Base-by-base conservation (phyloP, 2,888 invertebrate species). In the Tachina fera region DNA sequence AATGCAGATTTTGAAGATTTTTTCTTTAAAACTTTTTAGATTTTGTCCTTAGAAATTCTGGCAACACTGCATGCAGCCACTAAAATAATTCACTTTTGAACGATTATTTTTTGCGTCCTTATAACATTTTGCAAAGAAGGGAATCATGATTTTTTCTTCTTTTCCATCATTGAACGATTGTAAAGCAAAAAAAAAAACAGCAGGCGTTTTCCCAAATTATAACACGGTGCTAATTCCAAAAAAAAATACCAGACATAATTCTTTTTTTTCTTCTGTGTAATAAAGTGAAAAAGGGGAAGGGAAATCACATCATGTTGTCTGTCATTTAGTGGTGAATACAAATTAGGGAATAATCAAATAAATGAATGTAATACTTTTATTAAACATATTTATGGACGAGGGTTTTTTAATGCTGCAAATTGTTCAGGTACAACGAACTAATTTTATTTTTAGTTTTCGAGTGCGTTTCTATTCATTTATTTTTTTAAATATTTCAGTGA, bases 251-350 rank as follows among this genome's bases (percentile, higher is more conserved):
- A 79, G 47, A 72, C 43, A 70, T 78, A 70, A 78, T 70, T 78
- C 63, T 53, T 70, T 16, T 61, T 78, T 70, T 58, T 45, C 45
- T 76, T 58, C 8, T n/a, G 16, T 41, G 4, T 16, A 61, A 74
- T 67, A 39, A 65, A 47, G n/a, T 13, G 16, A 11, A 19, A 43
- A 58, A 58, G 72, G 0, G 61, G 49, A 51, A 45, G 13, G 43
- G 41, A 71, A 56, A 68, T 68, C 49, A 60, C 22, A 47, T 53
- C 56, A 43, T 41, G 49, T 53, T 79, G 79, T 72, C 65, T 79
- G 77, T 60, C 77, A 77, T 68, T 77, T 77, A 77, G 77, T 77
- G 77, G 77, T 77, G 77, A 65, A 77, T 77, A 43, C 58, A 58
- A 61, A 51, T 51, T 31, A 11, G 9, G 39, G 22, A 19, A 49